These are phyloP conservation scores for Cavia porcellus DNA, from an alignment of 2,113 vertebrate genomes.

Conservation along the genomic window DNA sequence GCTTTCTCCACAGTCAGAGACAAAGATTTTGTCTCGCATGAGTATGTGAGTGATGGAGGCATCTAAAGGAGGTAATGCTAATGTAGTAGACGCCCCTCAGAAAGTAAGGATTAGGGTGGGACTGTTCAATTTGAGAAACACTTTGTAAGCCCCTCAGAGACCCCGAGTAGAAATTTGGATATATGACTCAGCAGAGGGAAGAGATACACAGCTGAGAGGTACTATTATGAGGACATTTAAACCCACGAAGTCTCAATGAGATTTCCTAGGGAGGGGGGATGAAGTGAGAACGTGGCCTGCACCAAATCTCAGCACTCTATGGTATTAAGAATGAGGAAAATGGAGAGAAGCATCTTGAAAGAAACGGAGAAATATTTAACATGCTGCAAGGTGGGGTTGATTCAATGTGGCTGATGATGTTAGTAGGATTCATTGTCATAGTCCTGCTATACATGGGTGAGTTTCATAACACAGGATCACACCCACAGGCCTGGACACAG, in stretches of 20 bases:
- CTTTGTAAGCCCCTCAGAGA: neutral
- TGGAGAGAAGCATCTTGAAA: neutral
- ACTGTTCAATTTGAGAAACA: neutral
- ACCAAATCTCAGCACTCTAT: no score
- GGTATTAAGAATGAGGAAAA: no score
- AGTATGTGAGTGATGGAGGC: neutral
- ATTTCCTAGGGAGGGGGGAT: no score
- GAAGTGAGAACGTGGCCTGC: no score
- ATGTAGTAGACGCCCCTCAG: neutral
- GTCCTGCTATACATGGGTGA: neutral
- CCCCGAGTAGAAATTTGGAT: neutral
- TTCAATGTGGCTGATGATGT: neutral
- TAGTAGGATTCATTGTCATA: rapidly evolving
- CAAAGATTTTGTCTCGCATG: neutral
- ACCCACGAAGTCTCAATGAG: no score
- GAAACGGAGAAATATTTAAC: neutral
- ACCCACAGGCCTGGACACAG: neutral
- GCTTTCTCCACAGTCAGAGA: no score
- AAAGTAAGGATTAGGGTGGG: neutral
- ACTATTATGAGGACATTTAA: no score
- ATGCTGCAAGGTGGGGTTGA: neutral
- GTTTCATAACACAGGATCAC: no score
- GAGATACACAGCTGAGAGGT: neutral
- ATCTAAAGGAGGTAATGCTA: neutral
- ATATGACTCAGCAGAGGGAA: neutral